Percentiles rank a stretch among this genome's conserved stretches.
These are phyloP conservation scores for Montipora capricornis DNA, from an alignment of 64 coral and sea anemone genomes.

Conservation along the genomic window DNA sequence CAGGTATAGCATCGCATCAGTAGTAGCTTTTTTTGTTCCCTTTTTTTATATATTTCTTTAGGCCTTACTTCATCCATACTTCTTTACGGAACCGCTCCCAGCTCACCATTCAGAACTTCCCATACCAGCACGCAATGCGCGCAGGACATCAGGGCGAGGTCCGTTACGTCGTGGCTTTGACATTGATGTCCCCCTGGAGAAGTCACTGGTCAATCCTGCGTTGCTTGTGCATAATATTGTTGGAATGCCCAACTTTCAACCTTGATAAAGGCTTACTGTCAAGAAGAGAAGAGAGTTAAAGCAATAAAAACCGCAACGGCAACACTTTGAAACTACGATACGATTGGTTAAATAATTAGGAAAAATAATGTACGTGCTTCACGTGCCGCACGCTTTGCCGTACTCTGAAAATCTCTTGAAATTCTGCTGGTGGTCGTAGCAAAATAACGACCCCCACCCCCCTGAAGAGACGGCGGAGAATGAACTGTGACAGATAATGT, in stretches of 20 bases:
- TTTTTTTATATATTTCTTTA: slow-evolving; percentile 3
- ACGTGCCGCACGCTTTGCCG: no score
- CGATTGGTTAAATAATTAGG: no score
- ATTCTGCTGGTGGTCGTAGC: no score
- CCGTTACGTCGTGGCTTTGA: slow-evolving; percentile 65
- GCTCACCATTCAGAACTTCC: slow-evolving; percentile 97
- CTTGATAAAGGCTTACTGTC: not conserved
- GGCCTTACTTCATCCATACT: slow-evolving; percentile 98
- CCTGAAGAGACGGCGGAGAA: no score
- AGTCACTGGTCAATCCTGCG: slow-evolving; percentile 74
- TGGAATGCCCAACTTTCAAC: slow-evolving; percentile 20
- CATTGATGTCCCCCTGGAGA: slow-evolving; percentile 77
- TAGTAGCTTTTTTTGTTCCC: not conserved
- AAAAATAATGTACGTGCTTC: no score
- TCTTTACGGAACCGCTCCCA: slow-evolving; percentile 96
- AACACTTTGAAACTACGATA: no score
- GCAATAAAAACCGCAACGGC: no score
- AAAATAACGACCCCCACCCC: no score
- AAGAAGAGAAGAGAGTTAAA: no score
- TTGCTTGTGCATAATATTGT: slow-evolving; percentile 57
- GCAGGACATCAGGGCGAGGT: slow-evolving; percentile 73
- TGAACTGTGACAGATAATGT: no score
- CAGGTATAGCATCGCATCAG: not conserved
- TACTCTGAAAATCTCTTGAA: no score
- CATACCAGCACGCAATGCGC: slow-evolving; percentile 87